Percentiles rank a stretch among this genome's conserved stretches.
phyloP scores from a whole-genome alignment of 92 coral and sea anemone genomes.

The Ricordea florida region DNA sequence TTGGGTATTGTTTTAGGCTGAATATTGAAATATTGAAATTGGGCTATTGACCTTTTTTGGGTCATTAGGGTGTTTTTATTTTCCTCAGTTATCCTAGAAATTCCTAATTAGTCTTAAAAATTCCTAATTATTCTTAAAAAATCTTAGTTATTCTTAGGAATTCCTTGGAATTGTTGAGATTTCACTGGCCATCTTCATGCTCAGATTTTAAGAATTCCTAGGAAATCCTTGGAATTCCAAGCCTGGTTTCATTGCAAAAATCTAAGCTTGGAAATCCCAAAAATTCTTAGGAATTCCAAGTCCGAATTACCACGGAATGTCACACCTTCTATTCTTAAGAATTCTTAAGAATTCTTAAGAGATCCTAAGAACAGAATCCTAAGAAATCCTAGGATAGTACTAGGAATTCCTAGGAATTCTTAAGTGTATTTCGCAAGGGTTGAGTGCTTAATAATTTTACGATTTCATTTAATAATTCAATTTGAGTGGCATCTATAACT shows the following conservation, averaged over 20 bases:
- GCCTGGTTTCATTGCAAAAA: too few relatives aligned
- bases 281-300: neutral
- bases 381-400: constrained; percentile 1
- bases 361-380: neutral
- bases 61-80: neutral
- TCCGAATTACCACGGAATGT: too few relatives aligned
- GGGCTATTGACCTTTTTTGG: neutral
- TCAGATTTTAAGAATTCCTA: neutral
- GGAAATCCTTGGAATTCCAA: neutral
- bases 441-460: too few relatives aligned
- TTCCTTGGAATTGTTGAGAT: neutral
- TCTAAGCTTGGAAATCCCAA: neutral
- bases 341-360: too few relatives aligned
- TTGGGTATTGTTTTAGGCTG: neutral
- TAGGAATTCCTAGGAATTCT: too few relatives aligned
- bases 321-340: constrained; percentile 9
- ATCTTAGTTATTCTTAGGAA: neutral
- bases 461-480: too few relatives aligned
- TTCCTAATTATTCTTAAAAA: too few relatives aligned
- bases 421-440: neutral
- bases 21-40: neutral
- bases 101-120: neutral
- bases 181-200: neutral
- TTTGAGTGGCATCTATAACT: too few relatives aligned
- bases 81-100: neutral